A percentile compares a stretch with the other conserved stretches of the same genome.
Evolutionary conservation across 2,113 vertebrate genomes (phyloP).

Genomic region (Crypturellus undulatus): DNA sequence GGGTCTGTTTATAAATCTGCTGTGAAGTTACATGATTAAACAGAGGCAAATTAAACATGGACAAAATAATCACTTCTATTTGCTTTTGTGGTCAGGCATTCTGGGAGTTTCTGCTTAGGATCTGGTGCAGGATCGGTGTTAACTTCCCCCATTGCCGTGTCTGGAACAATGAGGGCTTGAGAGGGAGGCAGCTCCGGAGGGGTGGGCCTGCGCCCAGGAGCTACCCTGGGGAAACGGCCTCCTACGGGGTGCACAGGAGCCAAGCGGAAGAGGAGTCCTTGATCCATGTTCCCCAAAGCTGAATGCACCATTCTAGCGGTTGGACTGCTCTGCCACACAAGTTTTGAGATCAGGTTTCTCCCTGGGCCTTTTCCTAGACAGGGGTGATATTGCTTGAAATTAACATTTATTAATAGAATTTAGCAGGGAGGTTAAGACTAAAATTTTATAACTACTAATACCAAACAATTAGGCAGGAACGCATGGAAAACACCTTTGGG

Average conservation of each 20-base stretch:
- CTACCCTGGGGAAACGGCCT: accelerated
- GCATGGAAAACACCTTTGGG: background rate
- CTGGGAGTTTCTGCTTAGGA: background rate
- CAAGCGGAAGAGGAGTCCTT: background rate
- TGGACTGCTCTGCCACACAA: background rate
- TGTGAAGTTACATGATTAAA: background rate
- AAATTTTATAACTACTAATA: background rate
- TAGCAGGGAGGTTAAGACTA: background rate
- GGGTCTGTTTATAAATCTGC: background rate
- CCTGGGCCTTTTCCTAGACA: background rate
- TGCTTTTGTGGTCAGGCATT: background rate
- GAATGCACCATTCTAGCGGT: background rate
- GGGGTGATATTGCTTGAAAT: background rate
- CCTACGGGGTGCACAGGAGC: background rate
- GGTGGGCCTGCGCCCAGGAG: too few relatives aligned
- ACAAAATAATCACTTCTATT: background rate
- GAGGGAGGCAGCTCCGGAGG: accelerated
- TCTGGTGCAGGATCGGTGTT: background rate
- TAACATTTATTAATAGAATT: background rate
- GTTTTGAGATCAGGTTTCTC: background rate
- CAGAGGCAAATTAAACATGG: background rate
- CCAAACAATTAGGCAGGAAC: background rate
- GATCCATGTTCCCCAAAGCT: background rate
- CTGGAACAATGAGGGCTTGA: background rate
- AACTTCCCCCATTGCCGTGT: background rate